These are phyloP conservation scores for Petromus typicus DNA, from an alignment of 2,113 vertebrate species.

Conservation along the genomic window DNA sequence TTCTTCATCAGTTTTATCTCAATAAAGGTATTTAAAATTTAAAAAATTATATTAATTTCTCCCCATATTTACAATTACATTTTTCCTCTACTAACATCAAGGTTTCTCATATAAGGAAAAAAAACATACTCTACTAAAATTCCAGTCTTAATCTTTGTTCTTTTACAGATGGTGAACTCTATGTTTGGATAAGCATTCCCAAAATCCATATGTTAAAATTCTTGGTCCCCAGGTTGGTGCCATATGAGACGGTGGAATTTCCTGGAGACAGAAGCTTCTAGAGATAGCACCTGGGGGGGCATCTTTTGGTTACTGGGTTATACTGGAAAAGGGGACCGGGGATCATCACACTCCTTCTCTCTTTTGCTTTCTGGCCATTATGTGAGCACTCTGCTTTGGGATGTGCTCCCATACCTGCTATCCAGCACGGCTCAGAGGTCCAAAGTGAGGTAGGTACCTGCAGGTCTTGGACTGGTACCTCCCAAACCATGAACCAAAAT, in stretches of 20 bases:
- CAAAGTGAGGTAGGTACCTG: neutral
- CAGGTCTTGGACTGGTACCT: neutral
- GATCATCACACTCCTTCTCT: too few relatives aligned
- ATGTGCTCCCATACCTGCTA: neutral
- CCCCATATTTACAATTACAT: neutral
- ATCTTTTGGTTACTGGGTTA: neutral
- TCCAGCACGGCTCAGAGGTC: neutral
- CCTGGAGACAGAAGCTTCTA: too few relatives aligned
- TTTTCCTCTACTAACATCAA: slow-evolving; percentile 49
- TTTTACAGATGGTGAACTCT: neutral
- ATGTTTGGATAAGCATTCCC: neutral
- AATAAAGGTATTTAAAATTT: neutral
- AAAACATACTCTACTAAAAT: slow-evolving; percentile 4
- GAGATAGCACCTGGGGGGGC: neutral
- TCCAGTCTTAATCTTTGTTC: neutral
- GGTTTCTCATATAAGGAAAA: slow-evolving; percentile 27
- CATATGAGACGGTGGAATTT: neutral
- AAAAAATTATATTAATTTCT: neutral
- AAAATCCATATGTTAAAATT: neutral
- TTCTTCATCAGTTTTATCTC: neutral
- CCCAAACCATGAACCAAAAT: neutral
- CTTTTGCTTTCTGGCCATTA: too few relatives aligned
- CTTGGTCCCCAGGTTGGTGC: neutral
- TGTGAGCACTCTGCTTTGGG: neutral
- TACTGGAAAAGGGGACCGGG: neutral